Base-by-base conservation (phyloP, 2,113 vertebrate genomes). In the Suncus etruscus region DNA sequence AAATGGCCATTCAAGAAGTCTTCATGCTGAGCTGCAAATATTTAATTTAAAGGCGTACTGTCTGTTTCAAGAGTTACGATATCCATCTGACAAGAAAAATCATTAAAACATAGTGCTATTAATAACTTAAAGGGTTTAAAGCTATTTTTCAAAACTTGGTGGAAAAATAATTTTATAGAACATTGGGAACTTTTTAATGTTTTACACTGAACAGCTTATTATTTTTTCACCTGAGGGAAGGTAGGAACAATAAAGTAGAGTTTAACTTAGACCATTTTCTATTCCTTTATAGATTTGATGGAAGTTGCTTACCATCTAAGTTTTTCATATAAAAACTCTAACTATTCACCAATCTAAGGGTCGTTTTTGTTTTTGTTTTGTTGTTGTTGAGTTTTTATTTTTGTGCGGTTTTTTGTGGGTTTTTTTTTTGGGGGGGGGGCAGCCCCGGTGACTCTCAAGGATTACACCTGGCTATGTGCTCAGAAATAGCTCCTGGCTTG, bases 31-130 rank as follows among this genome's bases (percentile, higher is more conserved):
- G 14, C 48, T 61, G 14, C 16, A 68, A 4, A 4, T 58, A 94
- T 87, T 81, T 81, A 69, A 80, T 88, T 81, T 82, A 78, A 94
- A 94, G 91, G 31, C 11, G 72, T 3, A 66, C 9, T 31, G 25
- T 51, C 11, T 80, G 4, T 89, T n/a, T 75, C 18, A 48, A 86
- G 58, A 89, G 65, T 92, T 51, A n/a, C 27, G 54, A 24, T 83
- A 45, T 89, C 66, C 48, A 84, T 92, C 50, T 76, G 29, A 74
- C 29, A 73, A 74, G 24, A 87, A 79, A 24, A 63, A 75, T 39
- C 47, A 58, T 75, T 66, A 82, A 86, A 86, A 1, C 8, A 72
- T 10, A 58, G 18, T 83, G 66, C 65, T 88, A 47, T 50, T 80
- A 79, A 32, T 87, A 70, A 91, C 20, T 63, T 47, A 16, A 22